These are phyloP conservation scores for Pseudanteris insignis DNA, from an alignment of 2,888 invertebrate species.

Conservation along the genomic window DNA sequence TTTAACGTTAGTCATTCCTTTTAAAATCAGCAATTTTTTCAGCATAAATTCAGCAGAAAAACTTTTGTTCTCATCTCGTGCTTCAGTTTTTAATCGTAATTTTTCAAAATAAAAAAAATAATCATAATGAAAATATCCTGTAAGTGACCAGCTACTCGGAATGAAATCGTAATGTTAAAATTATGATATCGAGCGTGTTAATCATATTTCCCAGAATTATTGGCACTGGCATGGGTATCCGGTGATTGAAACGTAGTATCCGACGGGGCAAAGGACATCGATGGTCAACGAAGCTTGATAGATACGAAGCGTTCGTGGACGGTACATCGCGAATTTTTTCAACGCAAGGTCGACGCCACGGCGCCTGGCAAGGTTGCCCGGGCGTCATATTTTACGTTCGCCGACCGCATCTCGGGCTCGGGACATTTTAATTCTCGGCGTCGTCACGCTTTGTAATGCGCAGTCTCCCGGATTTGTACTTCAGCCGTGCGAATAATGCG, in stretches of 20 bases:
- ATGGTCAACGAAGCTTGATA: constrained; percentile 15
- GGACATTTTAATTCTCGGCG: constrained; percentile 36
- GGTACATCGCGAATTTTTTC: constrained; percentile 51
- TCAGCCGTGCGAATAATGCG: background rate
- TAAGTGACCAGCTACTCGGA: background rate
- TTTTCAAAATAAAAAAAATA: no score
- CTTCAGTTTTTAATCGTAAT: no score
- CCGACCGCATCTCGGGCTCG: constrained; percentile 27
- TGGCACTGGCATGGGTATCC: constrained; percentile 2
- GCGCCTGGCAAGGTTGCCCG: constrained; percentile 60
- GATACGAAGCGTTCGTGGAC: constrained; percentile 40
- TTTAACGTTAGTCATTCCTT: no score
- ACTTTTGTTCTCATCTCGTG: no score
- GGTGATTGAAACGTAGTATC: constrained; percentile 10
- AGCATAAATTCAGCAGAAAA: no score
- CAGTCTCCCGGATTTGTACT: constrained; percentile 7
- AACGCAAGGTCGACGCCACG: constrained; percentile 61
- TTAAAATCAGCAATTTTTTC: no score
- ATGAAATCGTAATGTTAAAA: no score
- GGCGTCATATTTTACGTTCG: constrained; percentile 49
- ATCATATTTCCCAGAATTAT: background rate
- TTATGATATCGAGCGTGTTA: no score
- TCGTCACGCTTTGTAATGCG: constrained; percentile 29
- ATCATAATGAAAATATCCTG: background rate
- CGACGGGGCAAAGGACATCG: background rate